Evolutionary conservation across 1,140 invertebrate species (phyloP).

Genomic region (Eubasilissa regina): DNA sequence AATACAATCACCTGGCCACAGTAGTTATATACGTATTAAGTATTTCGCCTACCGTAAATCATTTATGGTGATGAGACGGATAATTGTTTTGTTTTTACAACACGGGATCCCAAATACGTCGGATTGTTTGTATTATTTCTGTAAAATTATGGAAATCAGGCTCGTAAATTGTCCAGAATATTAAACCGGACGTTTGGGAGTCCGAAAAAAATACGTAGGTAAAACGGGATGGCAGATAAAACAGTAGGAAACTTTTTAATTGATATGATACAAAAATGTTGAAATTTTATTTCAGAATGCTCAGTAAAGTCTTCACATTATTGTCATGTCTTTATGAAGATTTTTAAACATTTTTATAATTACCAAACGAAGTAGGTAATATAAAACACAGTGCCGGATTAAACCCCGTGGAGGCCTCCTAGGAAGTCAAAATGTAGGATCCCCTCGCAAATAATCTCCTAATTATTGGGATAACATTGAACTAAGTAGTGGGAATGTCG

Average conservation of each 20-base stretch:
- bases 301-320: too few species aligned
- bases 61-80: constrained; percentile 37
- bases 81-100: constrained; percentile 38
- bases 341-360: too few species aligned
- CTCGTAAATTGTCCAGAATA: not conserved
- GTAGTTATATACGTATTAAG: not conserved
- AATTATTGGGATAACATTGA: too few species aligned
- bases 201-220: not conserved
- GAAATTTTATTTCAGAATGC: too few species aligned
- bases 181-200: not conserved
- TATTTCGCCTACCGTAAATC: constrained; percentile 37
- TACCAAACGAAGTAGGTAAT: too few species aligned
- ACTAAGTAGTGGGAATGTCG: too few species aligned
- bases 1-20: constrained; percentile 26
- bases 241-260: constrained; percentile 60
- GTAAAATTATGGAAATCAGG: constrained; percentile 25
- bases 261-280: constrained; percentile 18
- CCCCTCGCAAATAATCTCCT: too few species aligned
- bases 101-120: not conserved
- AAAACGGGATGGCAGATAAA: constrained; percentile 26
- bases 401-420: too few species aligned
- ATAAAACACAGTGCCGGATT: too few species aligned
- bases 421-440: too few species aligned
- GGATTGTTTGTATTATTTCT: constrained; percentile 25
- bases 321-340: too few species aligned